Conservation (phyloP, 2,888 invertebrate genomes). For the Latheticus oryzae region DNA sequence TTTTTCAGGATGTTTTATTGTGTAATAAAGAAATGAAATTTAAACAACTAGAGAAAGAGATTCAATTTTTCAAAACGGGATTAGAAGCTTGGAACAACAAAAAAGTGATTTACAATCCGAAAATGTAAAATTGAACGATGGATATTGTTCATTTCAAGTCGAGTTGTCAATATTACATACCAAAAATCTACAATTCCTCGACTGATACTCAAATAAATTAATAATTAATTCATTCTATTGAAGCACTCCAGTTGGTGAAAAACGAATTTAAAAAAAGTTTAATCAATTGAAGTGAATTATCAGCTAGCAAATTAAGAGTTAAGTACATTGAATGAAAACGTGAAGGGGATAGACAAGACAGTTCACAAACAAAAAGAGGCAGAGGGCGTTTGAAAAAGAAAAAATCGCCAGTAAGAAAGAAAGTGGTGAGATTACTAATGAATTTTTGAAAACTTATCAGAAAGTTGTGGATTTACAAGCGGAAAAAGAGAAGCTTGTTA, state of each 20-base stretch:
- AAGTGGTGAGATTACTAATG: neutral
- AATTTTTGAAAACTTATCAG: neutral
- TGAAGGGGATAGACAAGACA: no score
- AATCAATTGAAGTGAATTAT: constrained; percentile 44
- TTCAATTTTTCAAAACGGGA: constrained; percentile 19
- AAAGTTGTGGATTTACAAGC: constrained; percentile 4
- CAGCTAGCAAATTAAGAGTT: constrained; percentile 34
- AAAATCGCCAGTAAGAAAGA: constrained; percentile 3
- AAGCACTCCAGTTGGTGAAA: constrained; percentile 40
- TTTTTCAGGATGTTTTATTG: constrained; percentile 3
- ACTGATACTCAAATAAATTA: no score
- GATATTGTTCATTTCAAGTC: constrained; percentile 39
- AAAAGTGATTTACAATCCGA: constrained; percentile 42
- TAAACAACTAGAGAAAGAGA: constrained; percentile 39
- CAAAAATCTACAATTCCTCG: no score
- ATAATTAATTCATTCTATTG: no score
- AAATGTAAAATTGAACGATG: constrained; percentile 48
- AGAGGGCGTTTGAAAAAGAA: constrained; percentile 2
- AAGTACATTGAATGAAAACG: no score
- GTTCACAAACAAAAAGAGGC: no score
- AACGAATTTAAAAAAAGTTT: constrained; percentile 38
- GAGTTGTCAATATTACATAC: constrained; percentile 41
- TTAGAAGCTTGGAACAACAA: constrained; percentile 33
- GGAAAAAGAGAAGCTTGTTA: constrained; percentile 15
- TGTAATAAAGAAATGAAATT: constrained; percentile 36